Evolutionary conservation across 2,888 invertebrate genomes (phyloP), one percentile per base, ranked within the genome.

Genomic region (Loripinus fragilis): DNA sequence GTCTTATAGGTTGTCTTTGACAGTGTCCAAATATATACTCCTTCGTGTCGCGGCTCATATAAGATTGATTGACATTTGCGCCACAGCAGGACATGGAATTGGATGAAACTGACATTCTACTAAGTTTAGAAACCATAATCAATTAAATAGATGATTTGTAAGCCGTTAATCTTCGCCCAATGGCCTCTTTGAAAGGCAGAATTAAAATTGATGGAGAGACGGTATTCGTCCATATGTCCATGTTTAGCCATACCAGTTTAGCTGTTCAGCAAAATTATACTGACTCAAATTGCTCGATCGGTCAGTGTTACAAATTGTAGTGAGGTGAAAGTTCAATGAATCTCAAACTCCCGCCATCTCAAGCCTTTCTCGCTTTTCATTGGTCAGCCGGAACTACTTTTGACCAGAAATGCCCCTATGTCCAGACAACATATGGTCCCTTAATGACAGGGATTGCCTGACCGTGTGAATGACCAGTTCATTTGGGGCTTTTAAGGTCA

Each of bases 361-460:
- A 1, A 3, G 15, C 17, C 2, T 17, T 60, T 60, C 60, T 33
- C 5, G 8, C 60, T 33, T 65, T 64, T 72, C 35, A 48, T 72
- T 64, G 69, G 64, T 15, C n/a, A 55, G 69, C 75, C 75, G 71
- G 76, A 60, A 76, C 76, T 76, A 76, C 76, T 76, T 76, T 76
- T 76, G 76, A 76, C 76, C 76, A 72, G 72, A 76, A 71, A 45
- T 69, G 72, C 45, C 69, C 60, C 52, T 30, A 5, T 20, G 60
- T 60, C 20, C 60, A 33, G 60, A 60, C 60, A 60, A 15, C 60
- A 60, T 60, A 60, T 60, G 60, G 60, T 60, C 20, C 33, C 60
- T 30, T 60, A 60, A 60, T 60, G 3, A 10, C 60, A 33, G 28
- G 23, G 10, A 7, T 23, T n/a, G 60, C 5, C 28, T 60, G 60